Evolutionary conservation across 2,113 vertebrate species (phyloP), one percentile per base, ranked within the genome.

Genomic region (Lutjanus erythropterus): DNA sequence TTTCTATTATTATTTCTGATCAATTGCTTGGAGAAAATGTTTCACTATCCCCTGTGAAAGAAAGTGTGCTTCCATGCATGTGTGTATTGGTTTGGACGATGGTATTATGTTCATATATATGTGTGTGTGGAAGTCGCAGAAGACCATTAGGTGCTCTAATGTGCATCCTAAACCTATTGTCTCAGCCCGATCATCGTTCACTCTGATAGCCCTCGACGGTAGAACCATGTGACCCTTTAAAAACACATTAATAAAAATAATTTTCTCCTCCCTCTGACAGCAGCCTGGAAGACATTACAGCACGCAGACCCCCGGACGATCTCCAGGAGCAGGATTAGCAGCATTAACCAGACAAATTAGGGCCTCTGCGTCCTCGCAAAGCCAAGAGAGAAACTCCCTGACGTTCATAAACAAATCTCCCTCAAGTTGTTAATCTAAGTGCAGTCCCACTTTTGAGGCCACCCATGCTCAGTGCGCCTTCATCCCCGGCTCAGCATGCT

Each of bases 211-310:
- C 83, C 78, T 88, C 75, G 52, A 86, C 67, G 49, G 78, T 66
- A 69, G 71, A 90, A 78, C 81, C 80, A 75, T 56, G 71, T 81
- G 80, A 80, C 81, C 73, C 86, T 90, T 90, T 69, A 86, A 93
- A 93, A 93, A 94, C 89, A 89, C 81, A 88, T 93, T 91, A 88
- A 89, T 89, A 88, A 83, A 89, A 90, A 89, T 86, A 61, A 89
- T 81, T 85, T 80, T 86, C 80, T 77, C 49, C 82, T 69, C 8
- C 53, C 33, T 78, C 60, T 83, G 86, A 84, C 81, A 78, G 81
- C 53, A 71, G 79, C 75, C 92, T 92, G 93, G 88, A 87, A 88
- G 90, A 84, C 80, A 90, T 91, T 90, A 91, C 59, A 78, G 75
- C 83, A 41, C 59, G 27, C 81, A 59, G 71, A 60, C 55, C 52